A percentile compares a stretch with the other conserved stretches of the same genome.
Evolutionary conservation across 2,888 invertebrate species (phyloP).

Genomic region (Spialia ferax): DNA sequence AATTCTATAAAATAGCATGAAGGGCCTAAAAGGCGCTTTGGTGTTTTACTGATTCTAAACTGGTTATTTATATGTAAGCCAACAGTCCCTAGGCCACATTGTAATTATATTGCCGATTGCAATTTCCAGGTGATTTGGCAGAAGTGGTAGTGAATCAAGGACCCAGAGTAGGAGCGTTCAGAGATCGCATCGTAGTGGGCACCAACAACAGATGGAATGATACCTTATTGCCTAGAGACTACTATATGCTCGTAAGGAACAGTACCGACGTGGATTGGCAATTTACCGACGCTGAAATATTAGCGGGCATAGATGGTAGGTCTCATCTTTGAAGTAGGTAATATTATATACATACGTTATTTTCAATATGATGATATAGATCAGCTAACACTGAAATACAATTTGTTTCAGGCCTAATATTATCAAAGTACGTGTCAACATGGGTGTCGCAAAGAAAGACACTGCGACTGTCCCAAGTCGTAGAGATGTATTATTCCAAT

Average conservation of each 20-base stretch:
- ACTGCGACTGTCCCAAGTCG: constrained; percentile 87
- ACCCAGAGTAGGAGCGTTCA: constrained; percentile 72
- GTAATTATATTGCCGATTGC: too few relatives aligned
- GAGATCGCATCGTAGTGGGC: constrained; percentile 80
- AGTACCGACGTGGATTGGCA: constrained; percentile 84
- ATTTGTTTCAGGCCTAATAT: constrained; percentile 81
- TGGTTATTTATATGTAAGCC: too few relatives aligned
- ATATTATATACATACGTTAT: too few relatives aligned
- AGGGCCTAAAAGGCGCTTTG: too few relatives aligned
- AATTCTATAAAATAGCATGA: too few relatives aligned
- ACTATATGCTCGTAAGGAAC: constrained; percentile 82
- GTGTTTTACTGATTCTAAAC: too few relatives aligned
- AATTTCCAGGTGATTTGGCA: constrained; percentile 87
- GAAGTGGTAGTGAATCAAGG: constrained; percentile 89
- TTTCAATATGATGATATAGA: too few relatives aligned
- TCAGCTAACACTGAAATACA: not conserved
- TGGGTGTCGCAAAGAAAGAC: constrained; percentile 83
- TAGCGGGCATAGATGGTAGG: constrained; percentile 90
- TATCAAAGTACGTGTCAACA: constrained; percentile 78
- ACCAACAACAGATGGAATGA: constrained; percentile 89
- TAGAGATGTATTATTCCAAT: constrained; percentile 90
- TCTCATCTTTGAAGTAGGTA: not conserved
- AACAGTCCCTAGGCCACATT: too few relatives aligned
- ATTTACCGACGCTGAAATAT: constrained; percentile 89
- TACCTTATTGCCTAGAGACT: constrained; percentile 84